Evolutionary conservation across 1,140 invertebrate genomes (phyloP), one percentile per base, ranked within the genome.

Genomic region (Drosophila melanogaster): DNA sequence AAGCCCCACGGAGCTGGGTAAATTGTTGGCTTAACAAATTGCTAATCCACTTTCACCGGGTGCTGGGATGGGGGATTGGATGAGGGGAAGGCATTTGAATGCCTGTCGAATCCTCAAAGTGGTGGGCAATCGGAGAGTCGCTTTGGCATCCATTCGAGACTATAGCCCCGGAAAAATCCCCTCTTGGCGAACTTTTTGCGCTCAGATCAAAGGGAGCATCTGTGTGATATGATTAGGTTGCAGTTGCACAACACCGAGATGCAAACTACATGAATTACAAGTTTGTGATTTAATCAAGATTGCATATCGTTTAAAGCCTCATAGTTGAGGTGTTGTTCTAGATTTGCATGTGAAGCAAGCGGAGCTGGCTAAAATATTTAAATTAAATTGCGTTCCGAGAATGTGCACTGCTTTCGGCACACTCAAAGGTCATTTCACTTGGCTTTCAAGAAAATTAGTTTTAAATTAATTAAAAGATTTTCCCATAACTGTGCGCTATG

Each of bases 1-100:
- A 84, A 85, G 81, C 81, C 81, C 67, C 67, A 64, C 73, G 62
- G 57, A 75, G 44, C 72, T 77, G 75, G 59, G 81, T 80, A 85
- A 85, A 85, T 69, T 86, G 81, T 85, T 85, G 81, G 81, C 81
- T 85, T 80, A 85, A 85, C 81, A 73, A 85, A 85, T 85, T 86
- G 77, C 81, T 85, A 85, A 85, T 85, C 73, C 73, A 77, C 64
- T 64, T 62, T 58, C 61, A 47, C 74, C 65, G 17, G 24, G 47
- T 3, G 6, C 12, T 4, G 7, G 58, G 12, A 22, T 30, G 30
- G 30, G 30, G 30, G 8, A 49, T 44, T 61, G 62, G 14, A 15
- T 22, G 35, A 35, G 41, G 35, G 35, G 26, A 33, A 46, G 57
- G 57, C 55, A 24, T 70, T 56, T 69, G 64, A 69, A 57, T 70